Evolutionary conservation across 37 sponge, comb jelly and placozoan species (phyloP).

Genomic region (Cladorhizidae sp.): DNA sequence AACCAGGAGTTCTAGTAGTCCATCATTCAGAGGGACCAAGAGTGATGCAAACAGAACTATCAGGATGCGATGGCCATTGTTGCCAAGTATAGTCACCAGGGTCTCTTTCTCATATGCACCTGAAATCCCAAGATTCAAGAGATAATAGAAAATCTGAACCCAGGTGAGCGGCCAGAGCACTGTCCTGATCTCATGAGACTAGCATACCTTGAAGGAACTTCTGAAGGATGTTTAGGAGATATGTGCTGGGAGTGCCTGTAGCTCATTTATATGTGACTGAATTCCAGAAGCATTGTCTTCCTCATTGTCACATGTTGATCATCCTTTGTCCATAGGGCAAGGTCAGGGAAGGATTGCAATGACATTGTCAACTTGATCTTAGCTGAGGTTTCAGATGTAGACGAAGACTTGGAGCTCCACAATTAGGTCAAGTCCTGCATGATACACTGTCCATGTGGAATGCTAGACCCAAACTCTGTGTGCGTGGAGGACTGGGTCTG

Average conservation of each 20-base stretch:
- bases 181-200: no score
- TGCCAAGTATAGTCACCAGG: no score
- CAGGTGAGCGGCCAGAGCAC: no score
- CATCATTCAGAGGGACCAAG: no score
- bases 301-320: conserved; percentile 9
- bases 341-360: not conserved
- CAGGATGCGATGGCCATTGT: no score
- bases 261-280: not conserved
- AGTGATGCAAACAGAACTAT: no score
- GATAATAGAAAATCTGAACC: not conserved
- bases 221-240: not conserved
- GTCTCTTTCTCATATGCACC: no score
- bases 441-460: conserved; percentile 3
- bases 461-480: not conserved
- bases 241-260: not conserved
- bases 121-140: not conserved
- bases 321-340: not conserved
- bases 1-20: no score
- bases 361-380: conserved; percentile 1
- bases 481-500: conserved; percentile 1
- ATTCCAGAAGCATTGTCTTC: conserved; percentile 7
- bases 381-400: conserved; percentile 13
- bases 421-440: not conserved
- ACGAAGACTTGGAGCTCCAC: no score
- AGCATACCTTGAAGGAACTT: not conserved